phyloP scores from a whole-genome alignment of 64 coral and sea anemone species.

The Porites australiensis region DNA sequence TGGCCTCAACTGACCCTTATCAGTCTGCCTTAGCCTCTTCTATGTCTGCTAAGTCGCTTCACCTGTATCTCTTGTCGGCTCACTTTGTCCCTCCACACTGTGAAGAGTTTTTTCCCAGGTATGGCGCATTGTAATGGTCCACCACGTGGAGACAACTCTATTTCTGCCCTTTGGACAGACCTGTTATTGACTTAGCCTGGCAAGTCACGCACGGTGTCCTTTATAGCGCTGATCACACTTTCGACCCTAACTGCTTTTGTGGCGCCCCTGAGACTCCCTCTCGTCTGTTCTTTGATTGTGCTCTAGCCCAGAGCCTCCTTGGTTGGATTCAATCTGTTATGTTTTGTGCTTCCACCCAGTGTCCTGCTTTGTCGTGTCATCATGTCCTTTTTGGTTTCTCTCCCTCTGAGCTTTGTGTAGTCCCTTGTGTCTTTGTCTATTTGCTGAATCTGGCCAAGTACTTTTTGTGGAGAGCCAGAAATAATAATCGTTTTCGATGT shows the following conservation, averaged over 20 bases:
- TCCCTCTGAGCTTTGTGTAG: not conserved
- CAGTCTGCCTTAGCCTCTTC: not conserved
- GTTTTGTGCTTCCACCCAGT: not conserved
- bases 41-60: not conserved
- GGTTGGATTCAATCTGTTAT: not conserved
- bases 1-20: too few relatives aligned
- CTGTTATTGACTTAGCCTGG: conserved; percentile 5
- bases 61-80: not conserved
- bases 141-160: not conserved
- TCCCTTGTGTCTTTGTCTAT: not conserved
- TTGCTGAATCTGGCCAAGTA: not conserved
- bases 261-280: not conserved
- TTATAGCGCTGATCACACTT: not conserved
- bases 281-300: not conserved
- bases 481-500: not conserved
- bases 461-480: not conserved
- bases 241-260: not conserved
- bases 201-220: not conserved
- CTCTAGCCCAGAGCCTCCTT: not conserved
- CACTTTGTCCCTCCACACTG: not conserved
- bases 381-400: conserved; percentile 12
- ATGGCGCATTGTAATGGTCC: not conserved
- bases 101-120: not conserved
- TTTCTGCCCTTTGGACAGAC: not conserved
- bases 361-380: not conserved